These are phyloP conservation scores for Strigamia maritima DNA, from an alignment of 2,888 invertebrate species.

Conservation along the genomic window DNA sequence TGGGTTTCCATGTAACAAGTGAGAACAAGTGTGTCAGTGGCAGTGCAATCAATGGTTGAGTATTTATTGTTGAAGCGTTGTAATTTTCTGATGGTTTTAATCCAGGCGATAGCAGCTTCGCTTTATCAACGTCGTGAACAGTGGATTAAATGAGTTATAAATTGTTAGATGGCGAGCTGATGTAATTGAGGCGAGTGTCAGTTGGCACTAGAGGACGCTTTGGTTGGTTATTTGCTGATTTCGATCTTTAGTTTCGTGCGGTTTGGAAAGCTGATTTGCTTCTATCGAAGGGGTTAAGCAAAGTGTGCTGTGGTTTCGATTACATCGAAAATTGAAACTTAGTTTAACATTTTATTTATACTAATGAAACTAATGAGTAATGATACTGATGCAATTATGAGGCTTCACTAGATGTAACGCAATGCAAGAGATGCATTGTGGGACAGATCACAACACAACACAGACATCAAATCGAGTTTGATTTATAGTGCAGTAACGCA, in stretches of 20 bases:
- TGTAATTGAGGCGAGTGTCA: background rate
- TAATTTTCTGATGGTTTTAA: slow-evolving; percentile 1
- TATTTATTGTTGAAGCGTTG: background rate
- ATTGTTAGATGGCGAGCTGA: background rate
- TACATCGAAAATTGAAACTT: too few species aligned
- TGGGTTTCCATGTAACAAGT: background rate
- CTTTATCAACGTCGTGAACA: background rate
- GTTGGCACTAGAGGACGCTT: background rate
- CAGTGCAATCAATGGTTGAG: background rate
- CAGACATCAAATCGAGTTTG: too few species aligned
- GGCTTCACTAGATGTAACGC: too few species aligned
- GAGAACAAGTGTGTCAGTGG: background rate
- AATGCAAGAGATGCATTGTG: too few species aligned
- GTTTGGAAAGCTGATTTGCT: background rate
- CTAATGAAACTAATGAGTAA: too few species aligned
- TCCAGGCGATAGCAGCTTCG: background rate
- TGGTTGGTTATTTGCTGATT: background rate
- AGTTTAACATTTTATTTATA: too few species aligned
- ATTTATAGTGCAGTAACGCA: too few species aligned
- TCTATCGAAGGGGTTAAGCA: too few species aligned
- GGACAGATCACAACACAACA: too few species aligned
- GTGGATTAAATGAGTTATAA: background rate
- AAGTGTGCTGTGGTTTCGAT: too few species aligned
- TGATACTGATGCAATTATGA: too few species aligned
- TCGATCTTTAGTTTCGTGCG: background rate